A percentile compares a stretch with the other conserved stretches of the same genome.
These are phyloP conservation scores for Drosophila neoperkinsi DNA, from an alignment of 2,888 invertebrate species.

Conservation along the genomic window DNA sequence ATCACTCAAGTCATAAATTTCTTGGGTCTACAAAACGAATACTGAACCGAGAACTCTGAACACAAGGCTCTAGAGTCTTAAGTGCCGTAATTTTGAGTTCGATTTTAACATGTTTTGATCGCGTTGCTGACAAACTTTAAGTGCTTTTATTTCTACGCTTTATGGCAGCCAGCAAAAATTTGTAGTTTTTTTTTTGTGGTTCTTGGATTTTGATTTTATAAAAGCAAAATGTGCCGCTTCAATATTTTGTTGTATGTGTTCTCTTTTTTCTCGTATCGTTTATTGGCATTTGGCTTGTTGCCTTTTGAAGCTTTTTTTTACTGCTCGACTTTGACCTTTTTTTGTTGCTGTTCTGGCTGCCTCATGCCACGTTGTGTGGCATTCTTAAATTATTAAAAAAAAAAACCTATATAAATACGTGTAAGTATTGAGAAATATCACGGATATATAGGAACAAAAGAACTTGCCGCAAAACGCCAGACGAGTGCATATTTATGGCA, in stretches of 20 bases:
- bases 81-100: conserved; percentile 73
- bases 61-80: conserved; percentile 33
- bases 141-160: conserved; percentile 78
- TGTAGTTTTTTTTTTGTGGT: conserved; percentile 9
- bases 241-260: conserved; percentile 45
- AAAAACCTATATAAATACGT: conserved; percentile 11
- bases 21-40: conserved; percentile 17
- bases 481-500: conserved; percentile 60
- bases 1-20: conserved; percentile 81
- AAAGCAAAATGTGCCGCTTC: conserved; percentile 71
- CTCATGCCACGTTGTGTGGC: conserved; percentile 67
- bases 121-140: conserved; percentile 75
- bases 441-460: conserved; percentile 42
- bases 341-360: conserved; percentile 17
- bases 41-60: conserved; percentile 6
- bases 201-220: conserved; percentile 33
- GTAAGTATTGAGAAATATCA: conserved; percentile 48
- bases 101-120: conserved; percentile 74
- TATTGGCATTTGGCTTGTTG: conserved; percentile 69
- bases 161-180: conserved; percentile 53
- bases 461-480: conserved; percentile 44
- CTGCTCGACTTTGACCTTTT: conserved; percentile 48
- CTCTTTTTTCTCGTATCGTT: conserved; percentile 41
- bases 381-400: conserved; percentile 44
- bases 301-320: conserved; percentile 55